phyloP scores from a whole-genome alignment of 2,888 invertebrate genomes.

The Drosophila parthenogenetica region DNA sequence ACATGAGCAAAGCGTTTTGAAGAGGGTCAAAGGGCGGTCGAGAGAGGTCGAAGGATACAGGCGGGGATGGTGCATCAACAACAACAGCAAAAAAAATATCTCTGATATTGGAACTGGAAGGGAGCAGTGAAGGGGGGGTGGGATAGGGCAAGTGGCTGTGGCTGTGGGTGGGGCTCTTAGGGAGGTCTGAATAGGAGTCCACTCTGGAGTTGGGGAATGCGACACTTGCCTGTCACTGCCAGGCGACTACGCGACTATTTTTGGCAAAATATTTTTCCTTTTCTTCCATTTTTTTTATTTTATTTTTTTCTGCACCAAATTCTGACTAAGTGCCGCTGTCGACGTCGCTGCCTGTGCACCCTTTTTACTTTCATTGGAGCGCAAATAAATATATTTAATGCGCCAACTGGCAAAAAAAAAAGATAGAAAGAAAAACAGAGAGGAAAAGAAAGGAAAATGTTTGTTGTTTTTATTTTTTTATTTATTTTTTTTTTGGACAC shows the following conservation, averaged over 20 bases:
- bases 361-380: constrained; percentile 58
- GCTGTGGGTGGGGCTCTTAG: neutral
- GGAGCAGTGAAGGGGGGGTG: neutral
- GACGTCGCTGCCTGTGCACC: constrained; percentile 44
- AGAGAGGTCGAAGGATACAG: neutral
- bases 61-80: neutral
- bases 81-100: constrained; percentile 7
- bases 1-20: constrained; percentile 47
- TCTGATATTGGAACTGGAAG: constrained; percentile 41
- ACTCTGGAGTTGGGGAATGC: constrained; percentile 29
- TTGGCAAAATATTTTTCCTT: constrained; percentile 57
- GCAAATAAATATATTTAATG: constrained; percentile 68
- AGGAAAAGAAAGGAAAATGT: constrained; percentile 4
- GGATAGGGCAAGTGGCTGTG: neutral
- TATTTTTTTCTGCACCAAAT: constrained; percentile 57
- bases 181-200: neutral
- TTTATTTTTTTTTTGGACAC: constrained; percentile 26
- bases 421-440: constrained; percentile 2
- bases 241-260: constrained; percentile 65
- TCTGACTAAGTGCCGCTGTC: constrained; percentile 71
- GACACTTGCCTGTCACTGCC: constrained; percentile 69
- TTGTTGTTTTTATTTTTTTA: neutral
- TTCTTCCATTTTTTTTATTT: constrained; percentile 37
- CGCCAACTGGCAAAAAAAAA: constrained; percentile 47
- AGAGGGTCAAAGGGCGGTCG: constrained; percentile 48